A percentile compares a stretch with the other conserved stretches of the same genome.
phyloP scores from a whole-genome alignment of 2,113 vertebrate genomes.

The Solea solea region DNA sequence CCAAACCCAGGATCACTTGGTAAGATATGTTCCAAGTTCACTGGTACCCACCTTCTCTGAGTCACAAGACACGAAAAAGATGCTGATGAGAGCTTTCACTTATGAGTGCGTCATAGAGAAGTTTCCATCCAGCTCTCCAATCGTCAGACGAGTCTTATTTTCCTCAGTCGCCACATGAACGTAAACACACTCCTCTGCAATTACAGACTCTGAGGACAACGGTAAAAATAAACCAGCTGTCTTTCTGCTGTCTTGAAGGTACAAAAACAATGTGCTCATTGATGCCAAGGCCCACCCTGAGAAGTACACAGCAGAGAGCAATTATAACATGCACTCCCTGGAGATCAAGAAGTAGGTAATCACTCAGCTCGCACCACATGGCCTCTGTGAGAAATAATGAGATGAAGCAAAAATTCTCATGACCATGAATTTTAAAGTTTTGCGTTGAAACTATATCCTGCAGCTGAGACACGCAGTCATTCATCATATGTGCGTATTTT shows the following conservation, averaged over 20 bases:
- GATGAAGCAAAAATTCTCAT: not conserved
- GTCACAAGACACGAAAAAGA: slow-evolving; percentile 8
- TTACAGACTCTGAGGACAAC: slow-evolving; percentile 7
- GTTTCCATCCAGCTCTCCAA: slow-evolving; percentile 27
- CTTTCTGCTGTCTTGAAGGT: slow-evolving; percentile 82
- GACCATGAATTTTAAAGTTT: not conserved
- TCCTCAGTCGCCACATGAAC: slow-evolving; percentile 4
- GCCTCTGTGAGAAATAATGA: not conserved
- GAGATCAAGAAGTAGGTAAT: slow-evolving; percentile 91
- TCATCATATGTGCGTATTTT: slow-evolving; percentile 38
- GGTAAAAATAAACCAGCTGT: slow-evolving; percentile 23
- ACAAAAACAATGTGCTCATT: slow-evolving; percentile 97
- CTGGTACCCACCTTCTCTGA: slow-evolving; percentile 1
- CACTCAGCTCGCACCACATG: slow-evolving; percentile 16
- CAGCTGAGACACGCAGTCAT: not conserved
- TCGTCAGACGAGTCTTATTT: slow-evolving; percentile 16
- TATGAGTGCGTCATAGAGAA: slow-evolving; percentile 10
- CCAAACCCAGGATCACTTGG: slow-evolving; percentile 88
- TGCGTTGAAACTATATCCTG: not conserved
- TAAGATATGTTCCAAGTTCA: slow-evolving; percentile 41
- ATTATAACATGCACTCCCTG: slow-evolving; percentile 95
- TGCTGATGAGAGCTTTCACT: slow-evolving; percentile 7
- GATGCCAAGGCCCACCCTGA: slow-evolving; percentile 86
- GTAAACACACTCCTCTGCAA: not conserved
- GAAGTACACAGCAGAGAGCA: slow-evolving; percentile 89